phyloP scores from a whole-genome alignment of 2,113 vertebrate genomes.

The Heteronetta atricapilla region DNA sequence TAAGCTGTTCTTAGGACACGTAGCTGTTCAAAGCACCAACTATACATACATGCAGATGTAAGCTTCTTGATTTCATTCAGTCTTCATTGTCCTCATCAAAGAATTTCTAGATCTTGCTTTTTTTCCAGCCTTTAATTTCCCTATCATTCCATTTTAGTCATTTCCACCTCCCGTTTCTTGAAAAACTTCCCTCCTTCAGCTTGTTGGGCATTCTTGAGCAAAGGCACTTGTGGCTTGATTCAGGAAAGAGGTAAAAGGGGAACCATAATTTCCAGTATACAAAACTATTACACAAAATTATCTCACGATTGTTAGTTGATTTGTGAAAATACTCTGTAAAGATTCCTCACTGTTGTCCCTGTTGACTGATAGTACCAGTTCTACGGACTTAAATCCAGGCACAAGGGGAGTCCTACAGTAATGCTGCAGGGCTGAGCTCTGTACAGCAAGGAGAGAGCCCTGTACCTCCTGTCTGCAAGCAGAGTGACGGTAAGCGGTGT shows the following conservation, averaged over 20 bases:
- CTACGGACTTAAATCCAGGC: neutral
- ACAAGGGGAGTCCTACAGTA: fast-evolving
- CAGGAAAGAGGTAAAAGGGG: neutral
- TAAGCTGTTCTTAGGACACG: neutral
- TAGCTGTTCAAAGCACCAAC: neutral
- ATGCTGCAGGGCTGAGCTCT: neutral
- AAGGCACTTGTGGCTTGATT: neutral
- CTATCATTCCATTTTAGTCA: neutral
- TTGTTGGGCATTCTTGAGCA: neutral
- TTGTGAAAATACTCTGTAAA: neutral
- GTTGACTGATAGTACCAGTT: neutral
- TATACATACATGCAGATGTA: fast-evolving
- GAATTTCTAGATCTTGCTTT: neutral
- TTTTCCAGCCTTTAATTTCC: neutral
- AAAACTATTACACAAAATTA: neutral
- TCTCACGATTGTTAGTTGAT: neutral
- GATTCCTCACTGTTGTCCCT: neutral
- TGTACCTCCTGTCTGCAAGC: neutral
- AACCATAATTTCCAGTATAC: neutral
- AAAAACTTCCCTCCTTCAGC: neutral
- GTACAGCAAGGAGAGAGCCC: no score
- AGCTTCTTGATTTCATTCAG: neutral
- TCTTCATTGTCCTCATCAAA: neutral
- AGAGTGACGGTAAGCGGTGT: no score
- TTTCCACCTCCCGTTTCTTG: neutral